phyloP scores from a whole-genome alignment of 2,797 vertebrate genomes.

The Tenualosa ilisha region DNA sequence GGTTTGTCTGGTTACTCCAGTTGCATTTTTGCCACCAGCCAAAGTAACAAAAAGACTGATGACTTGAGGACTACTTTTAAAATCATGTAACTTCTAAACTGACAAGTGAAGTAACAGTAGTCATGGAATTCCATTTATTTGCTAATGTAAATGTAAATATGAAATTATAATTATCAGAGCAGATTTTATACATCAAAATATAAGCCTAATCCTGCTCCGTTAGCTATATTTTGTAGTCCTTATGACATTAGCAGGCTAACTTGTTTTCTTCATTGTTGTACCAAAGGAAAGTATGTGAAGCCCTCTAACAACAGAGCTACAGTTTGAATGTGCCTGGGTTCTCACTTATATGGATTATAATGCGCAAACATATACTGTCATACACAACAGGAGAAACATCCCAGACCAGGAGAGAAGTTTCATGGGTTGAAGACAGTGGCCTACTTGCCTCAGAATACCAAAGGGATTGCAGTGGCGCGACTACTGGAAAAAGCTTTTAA shows the following conservation, averaged over 20 bases:
- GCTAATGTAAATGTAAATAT: no score
- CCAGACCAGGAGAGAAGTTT: conserved; percentile 64
- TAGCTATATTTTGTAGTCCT: no score
- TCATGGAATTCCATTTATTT: neutral
- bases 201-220: no score
- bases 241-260: no score
- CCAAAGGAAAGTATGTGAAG: no score
- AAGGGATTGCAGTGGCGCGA: conserved; percentile 56
- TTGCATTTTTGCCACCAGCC: neutral
- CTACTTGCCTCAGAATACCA: conserved; percentile 63
- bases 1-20: conserved; percentile 29
- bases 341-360: neutral
- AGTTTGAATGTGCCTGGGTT: no score
- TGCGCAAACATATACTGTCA: neutral
- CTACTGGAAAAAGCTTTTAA: conserved; percentile 64
- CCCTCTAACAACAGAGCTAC: no score
- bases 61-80: neutral
- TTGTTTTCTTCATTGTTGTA: no score
- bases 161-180: no score
- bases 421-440: conserved; percentile 48
- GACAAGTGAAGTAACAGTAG: neutral
- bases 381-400: conserved; percentile 62
- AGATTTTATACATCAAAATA: no score
- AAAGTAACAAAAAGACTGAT: neutral
- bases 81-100: neutral